Conservation (phyloP, 2,113 vertebrate species). For the Romanogobio albipinnatus region DNA sequence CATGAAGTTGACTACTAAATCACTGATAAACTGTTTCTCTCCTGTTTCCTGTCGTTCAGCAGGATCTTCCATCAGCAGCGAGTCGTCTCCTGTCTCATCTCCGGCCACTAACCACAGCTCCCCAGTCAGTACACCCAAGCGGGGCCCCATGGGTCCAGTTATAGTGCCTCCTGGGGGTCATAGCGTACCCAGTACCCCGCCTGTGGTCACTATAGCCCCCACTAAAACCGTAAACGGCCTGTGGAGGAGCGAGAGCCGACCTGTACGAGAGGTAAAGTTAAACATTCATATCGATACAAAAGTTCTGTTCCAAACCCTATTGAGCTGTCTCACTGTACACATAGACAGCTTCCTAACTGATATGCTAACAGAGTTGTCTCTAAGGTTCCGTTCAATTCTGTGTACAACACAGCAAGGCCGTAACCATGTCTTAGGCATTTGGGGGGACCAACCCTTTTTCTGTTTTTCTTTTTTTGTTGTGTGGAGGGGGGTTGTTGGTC, state of each 20-base stretch:
- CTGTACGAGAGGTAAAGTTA: constrained; percentile 76
- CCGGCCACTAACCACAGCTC: constrained; percentile 98
- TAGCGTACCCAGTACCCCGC: constrained; percentile 95
- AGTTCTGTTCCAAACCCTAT: not conserved
- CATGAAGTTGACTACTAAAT: not conserved
- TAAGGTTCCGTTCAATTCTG: not conserved
- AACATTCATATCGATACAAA: not conserved
- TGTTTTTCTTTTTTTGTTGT: no score
- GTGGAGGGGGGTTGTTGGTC: no score
- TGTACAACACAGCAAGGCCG: not conserved
- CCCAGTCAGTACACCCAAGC: constrained; percentile 94
- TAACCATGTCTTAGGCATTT: no score
- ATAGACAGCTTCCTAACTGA: not conserved
- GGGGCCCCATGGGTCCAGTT: constrained; percentile 92
- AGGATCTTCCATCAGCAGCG: constrained; percentile 97
- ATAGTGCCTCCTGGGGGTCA: constrained; percentile 90
- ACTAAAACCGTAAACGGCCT: constrained; percentile 97
- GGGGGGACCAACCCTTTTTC: no score
- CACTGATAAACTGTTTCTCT: not conserved
- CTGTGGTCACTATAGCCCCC: constrained; percentile 97
- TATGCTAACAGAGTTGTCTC: not conserved
- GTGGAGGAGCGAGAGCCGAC: constrained; percentile 93
- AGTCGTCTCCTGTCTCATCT: constrained; percentile 95
- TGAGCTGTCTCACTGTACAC: not conserved
- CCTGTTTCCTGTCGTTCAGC: constrained; percentile 51